Evolutionary conservation across 2,888 invertebrate species (phyloP).

Genomic region (Xylota segnis): DNA sequence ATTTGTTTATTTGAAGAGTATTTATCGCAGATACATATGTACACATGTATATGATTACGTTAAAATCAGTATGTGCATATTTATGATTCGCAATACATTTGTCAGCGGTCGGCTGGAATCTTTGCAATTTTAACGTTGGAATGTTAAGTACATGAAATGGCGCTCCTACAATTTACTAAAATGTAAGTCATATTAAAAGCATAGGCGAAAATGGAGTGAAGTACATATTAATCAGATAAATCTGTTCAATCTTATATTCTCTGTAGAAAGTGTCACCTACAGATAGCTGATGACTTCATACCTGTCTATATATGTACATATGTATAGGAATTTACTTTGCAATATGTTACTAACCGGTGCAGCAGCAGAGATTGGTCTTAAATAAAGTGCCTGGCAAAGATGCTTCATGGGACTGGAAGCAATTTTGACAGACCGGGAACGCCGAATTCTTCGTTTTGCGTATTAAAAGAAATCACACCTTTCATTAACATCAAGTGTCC

Average conservation of each 20-base stretch:
- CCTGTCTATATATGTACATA: neutral
- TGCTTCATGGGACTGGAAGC: no score
- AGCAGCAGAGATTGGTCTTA: neutral
- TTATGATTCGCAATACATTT: neutral
- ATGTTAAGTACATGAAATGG: constrained; percentile 23
- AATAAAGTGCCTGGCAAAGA: no score
- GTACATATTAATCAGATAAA: neutral
- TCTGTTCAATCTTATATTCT: neutral
- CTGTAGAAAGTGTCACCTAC: neutral
- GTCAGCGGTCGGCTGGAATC: constrained; percentile 14
- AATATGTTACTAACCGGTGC: neutral
- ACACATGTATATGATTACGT: neutral
- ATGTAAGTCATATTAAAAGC: neutral
- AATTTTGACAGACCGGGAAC: no score
- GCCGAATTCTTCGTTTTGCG: no score
- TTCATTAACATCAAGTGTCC: no score
- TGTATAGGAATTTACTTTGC: neutral
- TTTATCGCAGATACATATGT: neutral
- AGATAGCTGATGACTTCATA: constrained; percentile 1
- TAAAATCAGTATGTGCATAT: constrained; percentile 5
- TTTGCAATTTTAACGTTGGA: constrained; percentile 5
- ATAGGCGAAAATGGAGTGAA: constrained; percentile 2
- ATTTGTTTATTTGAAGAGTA: neutral
- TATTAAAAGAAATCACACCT: no score
- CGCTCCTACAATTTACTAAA: constrained; percentile 22